Conservation (phyloP, 2,797 vertebrate species). For the Lophius americanus region DNA sequence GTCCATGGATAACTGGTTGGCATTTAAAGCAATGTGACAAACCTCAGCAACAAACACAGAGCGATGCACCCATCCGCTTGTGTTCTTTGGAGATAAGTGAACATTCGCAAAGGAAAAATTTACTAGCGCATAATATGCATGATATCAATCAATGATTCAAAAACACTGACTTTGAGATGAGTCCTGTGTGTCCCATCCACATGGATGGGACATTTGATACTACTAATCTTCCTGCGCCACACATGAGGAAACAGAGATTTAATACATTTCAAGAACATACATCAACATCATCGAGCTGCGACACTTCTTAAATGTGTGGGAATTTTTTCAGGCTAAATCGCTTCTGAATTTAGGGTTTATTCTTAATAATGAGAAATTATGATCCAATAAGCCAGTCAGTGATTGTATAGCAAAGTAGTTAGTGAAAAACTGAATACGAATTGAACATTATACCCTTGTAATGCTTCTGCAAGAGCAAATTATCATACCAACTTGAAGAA, state of each 20-base stretch:
- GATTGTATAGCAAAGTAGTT: conserved; percentile 9
- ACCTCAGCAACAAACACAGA: conserved; percentile 12
- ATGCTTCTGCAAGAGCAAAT: conserved; percentile 10
- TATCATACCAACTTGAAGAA: background rate
- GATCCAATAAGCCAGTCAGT: background rate
- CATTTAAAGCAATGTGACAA: conserved; percentile 10
- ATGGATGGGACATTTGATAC: background rate
- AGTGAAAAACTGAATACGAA: conserved; percentile 10
- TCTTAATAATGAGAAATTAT: conserved; percentile 17
- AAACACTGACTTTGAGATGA: background rate
- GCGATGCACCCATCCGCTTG: background rate
- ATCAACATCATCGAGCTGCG: background rate
- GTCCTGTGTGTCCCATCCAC: background rate
- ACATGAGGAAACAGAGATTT: background rate
- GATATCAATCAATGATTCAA: background rate
- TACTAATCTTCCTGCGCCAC: background rate
- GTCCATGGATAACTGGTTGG: background rate
- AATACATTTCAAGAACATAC: background rate
- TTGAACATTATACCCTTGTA: conserved; percentile 13
- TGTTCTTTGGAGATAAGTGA: background rate
- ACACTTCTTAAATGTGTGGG: too few relatives aligned
- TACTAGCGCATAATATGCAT: background rate
- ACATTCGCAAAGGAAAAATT: background rate
- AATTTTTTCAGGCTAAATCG: background rate
- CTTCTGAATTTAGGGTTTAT: background rate